phyloP scores from a whole-genome alignment of 64 coral and sea anemone genomes.

The Dendronephthya gigantea region DNA sequence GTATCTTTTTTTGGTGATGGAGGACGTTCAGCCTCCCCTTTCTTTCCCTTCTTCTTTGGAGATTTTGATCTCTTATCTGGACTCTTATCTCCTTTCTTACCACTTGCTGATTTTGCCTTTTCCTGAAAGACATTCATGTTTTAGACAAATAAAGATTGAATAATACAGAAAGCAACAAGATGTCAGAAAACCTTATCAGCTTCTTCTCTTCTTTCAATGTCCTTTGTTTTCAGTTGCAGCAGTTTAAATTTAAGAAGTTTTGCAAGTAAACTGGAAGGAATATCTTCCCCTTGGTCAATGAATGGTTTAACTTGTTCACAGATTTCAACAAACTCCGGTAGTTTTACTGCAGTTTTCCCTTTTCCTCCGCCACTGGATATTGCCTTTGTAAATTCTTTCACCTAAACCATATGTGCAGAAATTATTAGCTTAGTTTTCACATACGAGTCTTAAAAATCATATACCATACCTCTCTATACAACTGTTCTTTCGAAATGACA shows the following conservation, averaged over 20 bases:
- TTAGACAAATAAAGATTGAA: background rate
- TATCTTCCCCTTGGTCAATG: slow-evolving; percentile 68
- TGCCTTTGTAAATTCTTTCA: slow-evolving; percentile 67
- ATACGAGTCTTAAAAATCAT: background rate
- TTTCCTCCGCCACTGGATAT: slow-evolving; percentile 63
- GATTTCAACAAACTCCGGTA: slow-evolving; percentile 71
- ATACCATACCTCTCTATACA: slow-evolving; percentile 77
- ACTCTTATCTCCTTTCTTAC: slow-evolving; percentile 69
- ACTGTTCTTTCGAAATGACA: slow-evolving; percentile 67
- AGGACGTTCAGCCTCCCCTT: slow-evolving; percentile 49
- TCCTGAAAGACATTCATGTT: slow-evolving; percentile 23
- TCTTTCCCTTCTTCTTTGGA: slow-evolving; percentile 86
- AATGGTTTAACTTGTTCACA: slow-evolving; percentile 88
- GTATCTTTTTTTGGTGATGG: slow-evolving; percentile 89
- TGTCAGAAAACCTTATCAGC: slow-evolving; percentile 52
- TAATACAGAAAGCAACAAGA: background rate
- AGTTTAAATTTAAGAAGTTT: slow-evolving; percentile 89
- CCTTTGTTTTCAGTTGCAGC: slow-evolving; percentile 68
- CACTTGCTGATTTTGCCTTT: slow-evolving; percentile 57
- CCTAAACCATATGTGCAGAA: slow-evolving; percentile 27
- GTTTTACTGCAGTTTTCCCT: slow-evolving; percentile 50
- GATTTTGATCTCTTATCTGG: slow-evolving; percentile 90
- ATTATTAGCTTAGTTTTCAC: background rate
- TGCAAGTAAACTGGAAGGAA: slow-evolving; percentile 61
- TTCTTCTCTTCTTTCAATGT: slow-evolving; percentile 85